Evolutionary conservation across 2,797 vertebrate species (phyloP).

Genomic region (Chanos chanos): DNA sequence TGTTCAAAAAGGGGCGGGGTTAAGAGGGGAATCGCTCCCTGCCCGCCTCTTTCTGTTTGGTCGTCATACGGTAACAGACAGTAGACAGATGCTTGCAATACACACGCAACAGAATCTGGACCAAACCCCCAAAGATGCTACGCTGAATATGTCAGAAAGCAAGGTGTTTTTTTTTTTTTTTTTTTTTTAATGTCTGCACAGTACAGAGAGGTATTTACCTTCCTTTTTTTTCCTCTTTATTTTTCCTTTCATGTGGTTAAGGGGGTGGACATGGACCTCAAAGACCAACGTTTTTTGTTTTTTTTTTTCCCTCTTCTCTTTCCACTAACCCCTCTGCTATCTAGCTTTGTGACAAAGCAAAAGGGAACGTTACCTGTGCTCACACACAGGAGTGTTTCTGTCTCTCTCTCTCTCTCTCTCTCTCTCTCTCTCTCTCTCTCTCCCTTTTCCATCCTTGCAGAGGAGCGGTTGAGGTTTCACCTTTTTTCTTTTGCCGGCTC

Average conservation of each 20-base stretch:
- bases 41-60: too few relatives aligned
- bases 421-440: conserved; percentile 23
- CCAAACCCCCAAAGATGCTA: conserved; percentile 37
- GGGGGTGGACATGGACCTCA: conserved; percentile 6
- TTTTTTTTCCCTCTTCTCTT: background rate
- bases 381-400: conserved; percentile 12
- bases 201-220: conserved; percentile 1
- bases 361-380: conserved; percentile 31
- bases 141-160: conserved; percentile 14
- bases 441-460: conserved; percentile 5
- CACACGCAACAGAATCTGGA: conserved; percentile 23
- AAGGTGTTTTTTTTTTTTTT: conserved; percentile 32
- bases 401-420: conserved; percentile 23
- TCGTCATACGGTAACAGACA: too few relatives aligned
- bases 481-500: conserved; percentile 30
- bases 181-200: conserved; percentile 32
- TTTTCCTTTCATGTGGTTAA: background rate
- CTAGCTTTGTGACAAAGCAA: conserved; percentile 18
- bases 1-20: too few relatives aligned
- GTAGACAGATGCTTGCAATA: background rate
- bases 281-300: background rate
- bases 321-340: background rate
- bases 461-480: too few relatives aligned
- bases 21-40: too few relatives aligned
- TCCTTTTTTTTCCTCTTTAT: background rate